Conservation (phyloP, 2,888 invertebrate species). For the Spodoptera picta region DNA sequence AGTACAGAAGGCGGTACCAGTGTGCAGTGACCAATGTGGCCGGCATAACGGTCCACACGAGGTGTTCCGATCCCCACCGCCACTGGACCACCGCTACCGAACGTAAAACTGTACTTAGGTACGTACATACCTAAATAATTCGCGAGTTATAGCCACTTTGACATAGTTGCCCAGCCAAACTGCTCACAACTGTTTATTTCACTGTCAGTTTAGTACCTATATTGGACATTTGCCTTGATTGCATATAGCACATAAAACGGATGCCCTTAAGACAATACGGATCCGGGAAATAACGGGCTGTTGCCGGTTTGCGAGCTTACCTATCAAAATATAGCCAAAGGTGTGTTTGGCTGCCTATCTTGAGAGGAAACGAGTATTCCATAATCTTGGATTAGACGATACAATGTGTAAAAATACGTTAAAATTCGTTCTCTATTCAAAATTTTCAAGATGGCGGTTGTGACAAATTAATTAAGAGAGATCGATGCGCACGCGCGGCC, state of each 20-base stretch:
- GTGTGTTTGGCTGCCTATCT: slow-evolving; percentile 20
- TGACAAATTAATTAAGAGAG: slow-evolving; percentile 70
- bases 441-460: slow-evolving; percentile 35
- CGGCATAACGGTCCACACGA: slow-evolving; percentile 64
- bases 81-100: slow-evolving; percentile 55
- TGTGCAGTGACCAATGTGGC: slow-evolving; percentile 62
- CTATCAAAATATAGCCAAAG: slow-evolving; percentile 42
- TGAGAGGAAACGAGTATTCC: slow-evolving; percentile 16
- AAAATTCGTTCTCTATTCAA: slow-evolving; percentile 28
- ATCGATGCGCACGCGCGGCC: slow-evolving; percentile 70
- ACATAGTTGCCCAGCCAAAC: slow-evolving; percentile 37
- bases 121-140: slow-evolving; percentile 53
- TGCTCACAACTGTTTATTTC: slow-evolving; percentile 28
- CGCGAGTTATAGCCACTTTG: slow-evolving; percentile 49
- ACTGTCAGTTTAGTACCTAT: slow-evolving; percentile 17
- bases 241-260: slow-evolving; percentile 35
- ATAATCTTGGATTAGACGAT: slow-evolving; percentile 1
- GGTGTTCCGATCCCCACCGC: slow-evolving; percentile 64
- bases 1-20: slow-evolving; percentile 66
- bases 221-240: slow-evolving; percentile 24
- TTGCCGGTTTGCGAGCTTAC: slow-evolving; percentile 36
- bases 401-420: background rate
- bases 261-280: slow-evolving; percentile 54
- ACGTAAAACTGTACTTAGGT: slow-evolving; percentile 60
- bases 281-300: slow-evolving; percentile 57